phyloP scores from a whole-genome alignment of 1,140 invertebrate species.

The Caerostris extrusa region DNA sequence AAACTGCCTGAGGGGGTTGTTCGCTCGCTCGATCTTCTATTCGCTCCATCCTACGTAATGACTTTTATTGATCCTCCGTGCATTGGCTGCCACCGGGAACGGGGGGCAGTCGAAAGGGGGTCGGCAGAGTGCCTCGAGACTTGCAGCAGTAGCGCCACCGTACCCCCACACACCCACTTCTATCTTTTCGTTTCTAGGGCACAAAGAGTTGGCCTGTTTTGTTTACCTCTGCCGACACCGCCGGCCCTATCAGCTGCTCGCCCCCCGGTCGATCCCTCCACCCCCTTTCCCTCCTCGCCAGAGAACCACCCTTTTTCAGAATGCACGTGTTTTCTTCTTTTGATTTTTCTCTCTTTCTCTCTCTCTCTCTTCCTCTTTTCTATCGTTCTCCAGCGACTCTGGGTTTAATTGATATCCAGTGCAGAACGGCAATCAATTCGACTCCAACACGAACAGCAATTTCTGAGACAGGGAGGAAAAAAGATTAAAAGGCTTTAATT shows the following conservation, averaged over 20 bases:
- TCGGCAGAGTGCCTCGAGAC: conserved; percentile 57
- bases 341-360: conserved; percentile 69
- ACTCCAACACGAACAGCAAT: conserved; percentile 70
- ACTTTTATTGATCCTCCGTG: conserved; percentile 77
- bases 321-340: conserved; percentile 77
- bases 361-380: conserved; percentile 43
- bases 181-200: conserved; percentile 74
- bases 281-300: conserved; percentile 16
- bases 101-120: background rate
- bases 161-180: conserved; percentile 41
- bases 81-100: conserved; percentile 70
- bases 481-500: conserved; percentile 77
- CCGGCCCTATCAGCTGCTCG: conserved; percentile 76
- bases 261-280: conserved; percentile 6
- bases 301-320: conserved; percentile 67
- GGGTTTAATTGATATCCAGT: conserved; percentile 76
- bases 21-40: conserved; percentile 30
- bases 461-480: conserved; percentile 65
- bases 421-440: conserved; percentile 75
- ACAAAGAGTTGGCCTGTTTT: conserved; percentile 78
- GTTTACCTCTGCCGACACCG: conserved; percentile 77
- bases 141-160: conserved; percentile 72
- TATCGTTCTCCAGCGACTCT: conserved; percentile 52
- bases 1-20: conserved; percentile 36
- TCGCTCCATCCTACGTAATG: conserved; percentile 76